Percentiles rank a stretch among this genome's conserved stretches.
phyloP scores from a whole-genome alignment of 2,888 invertebrate genomes.

The Linnaemya tessellans region DNA sequence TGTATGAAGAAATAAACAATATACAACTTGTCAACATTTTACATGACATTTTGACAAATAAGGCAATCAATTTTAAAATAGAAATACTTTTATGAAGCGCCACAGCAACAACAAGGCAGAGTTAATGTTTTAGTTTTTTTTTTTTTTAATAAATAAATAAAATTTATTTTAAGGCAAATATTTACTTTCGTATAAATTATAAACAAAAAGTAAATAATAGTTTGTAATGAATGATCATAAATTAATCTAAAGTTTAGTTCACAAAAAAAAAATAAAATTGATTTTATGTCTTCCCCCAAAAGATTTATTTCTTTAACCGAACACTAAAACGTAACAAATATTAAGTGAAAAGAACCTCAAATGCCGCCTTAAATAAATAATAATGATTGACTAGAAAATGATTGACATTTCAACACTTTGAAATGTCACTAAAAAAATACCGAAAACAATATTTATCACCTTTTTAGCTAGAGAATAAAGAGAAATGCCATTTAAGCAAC shows the following conservation, averaged over 20 bases:
- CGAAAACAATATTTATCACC: slow-evolving; percentile 72
- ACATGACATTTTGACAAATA: slow-evolving; percentile 73
- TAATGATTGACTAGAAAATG: slow-evolving; percentile 71
- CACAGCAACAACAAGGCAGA: slow-evolving; percentile 28
- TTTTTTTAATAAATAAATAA: slow-evolving; percentile 23
- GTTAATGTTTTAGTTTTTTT: slow-evolving; percentile 6
- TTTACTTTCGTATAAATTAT: slow-evolving; percentile 53
- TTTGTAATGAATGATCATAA: slow-evolving; percentile 45
- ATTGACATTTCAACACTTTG: slow-evolving; percentile 82
- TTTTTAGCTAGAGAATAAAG: slow-evolving; percentile 24
- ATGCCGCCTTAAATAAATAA: slow-evolving; percentile 67
- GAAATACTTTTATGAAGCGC: slow-evolving; percentile 72
- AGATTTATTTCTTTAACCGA: slow-evolving; percentile 35
- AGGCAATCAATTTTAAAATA: slow-evolving; percentile 71
- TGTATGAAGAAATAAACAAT: slow-evolving; percentile 1
- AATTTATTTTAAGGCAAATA: slow-evolving; percentile 55
- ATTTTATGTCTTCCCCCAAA: slow-evolving; percentile 35
- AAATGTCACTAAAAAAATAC: slow-evolving; percentile 77
- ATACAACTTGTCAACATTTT: slow-evolving; percentile 70
- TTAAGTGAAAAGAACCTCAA: slow-evolving; percentile 1
- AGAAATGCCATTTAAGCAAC: slow-evolving; percentile 32
- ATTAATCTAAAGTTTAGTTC: slow-evolving; percentile 54
- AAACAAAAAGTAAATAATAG: slow-evolving; percentile 20
- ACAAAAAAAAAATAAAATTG: slow-evolving; percentile 60
- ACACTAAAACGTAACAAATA: background rate